Base-by-base conservation (phyloP, 2,797 vertebrate species). In the Brachyalestes nurse region DNA sequence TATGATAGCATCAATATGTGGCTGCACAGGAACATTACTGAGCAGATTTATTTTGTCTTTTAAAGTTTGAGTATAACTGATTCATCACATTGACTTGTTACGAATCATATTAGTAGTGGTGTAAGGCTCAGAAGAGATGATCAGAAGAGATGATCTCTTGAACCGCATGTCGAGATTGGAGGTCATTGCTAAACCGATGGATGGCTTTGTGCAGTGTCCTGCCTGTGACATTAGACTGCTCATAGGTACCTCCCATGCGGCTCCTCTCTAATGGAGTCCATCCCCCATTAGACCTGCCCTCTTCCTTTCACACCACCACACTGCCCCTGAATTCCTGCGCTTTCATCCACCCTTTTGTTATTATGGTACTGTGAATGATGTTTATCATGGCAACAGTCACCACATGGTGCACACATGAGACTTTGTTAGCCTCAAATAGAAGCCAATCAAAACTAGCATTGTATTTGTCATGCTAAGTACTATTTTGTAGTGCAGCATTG, bases 381-480 rank as follows among this genome's bases (percentile, higher is more conserved):
- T 82, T 82, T 80, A 83, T 85, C 86, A 90, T 89, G 87, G 88
- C 85, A 88, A 89, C 88, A 84, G 81, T 88, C 71, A 38, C 88
- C 75, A 14, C 80, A 87, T 83, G 61, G 69, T 55, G 81, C 40
- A 49, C 60, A 81, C 64, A 78, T 74, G 72, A 79, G 67, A 79
- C 79, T 72, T 78, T 84, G 72, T 86, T 84, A 40, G 86, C 72
- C 74, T 81, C 8, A 45, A 78, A 61, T 45, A 17, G 55, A 38
- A 8, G 3, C 0, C 7, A 57, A 7, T 4, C 1, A 25, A 60
- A 60, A 6, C 42, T 23, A 60, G 2, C n/a, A 23, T 23, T 1
- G 23, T 60, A 2, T 21, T 60, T 60, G 8, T 60, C 7, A 14
- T 25, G 4, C 4, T 58, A 8, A 9, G 8, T 23, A 58, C 19